Base-by-base conservation (phyloP, 2,113 vertebrate species). In the Sinosuthora webbiana region DNA sequence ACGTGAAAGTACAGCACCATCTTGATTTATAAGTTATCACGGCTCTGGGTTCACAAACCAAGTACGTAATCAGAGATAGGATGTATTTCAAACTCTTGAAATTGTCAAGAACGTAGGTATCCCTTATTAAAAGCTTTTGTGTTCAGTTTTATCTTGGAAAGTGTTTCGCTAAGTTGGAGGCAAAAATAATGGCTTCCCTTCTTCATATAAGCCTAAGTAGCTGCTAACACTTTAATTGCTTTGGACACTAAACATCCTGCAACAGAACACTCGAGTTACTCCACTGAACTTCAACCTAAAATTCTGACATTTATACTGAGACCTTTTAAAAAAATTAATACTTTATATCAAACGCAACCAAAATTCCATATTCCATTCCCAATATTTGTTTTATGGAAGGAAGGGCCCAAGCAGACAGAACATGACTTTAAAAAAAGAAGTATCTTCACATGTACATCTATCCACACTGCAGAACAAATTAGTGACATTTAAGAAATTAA, bases 201-300 rank as follows among this genome's bases (percentile, higher is more conserved):
- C 31, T 45, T 56, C 31, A 41, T 16, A 15, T 7, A 90, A 60
- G 13, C 35, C 27, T 52, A 47, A 86, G 35, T 4, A 25, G 23
- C 14, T 63, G 10, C 33, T 53, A 80, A 56, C 2, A 39, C 3
- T 1, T 19, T 45, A 73, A 73, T 3, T 37, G 18, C 14, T 76
- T 20, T 39, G 24, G 7, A 80, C 30, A 42, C 27, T 4, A 62
- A 83, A 37, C 10, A 86, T 31, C 63, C 41, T 33, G 7, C 0
- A 0, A 41, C 9, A 52, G 13, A 91, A 59, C 6, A 62, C 23
- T 22, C 16, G 8, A 45, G 8, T 30, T 65, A 69, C 17, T 33
- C 24, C 0, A 2, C 0, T 27, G 22, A 82, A 52, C 5, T 53
- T 37, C 30, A 56, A 16, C 21, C 55, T n/a, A 42, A 42, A 62